Conservation (phyloP, 2,113 vertebrate species). For the Andinoacara biseriatus region DNA sequence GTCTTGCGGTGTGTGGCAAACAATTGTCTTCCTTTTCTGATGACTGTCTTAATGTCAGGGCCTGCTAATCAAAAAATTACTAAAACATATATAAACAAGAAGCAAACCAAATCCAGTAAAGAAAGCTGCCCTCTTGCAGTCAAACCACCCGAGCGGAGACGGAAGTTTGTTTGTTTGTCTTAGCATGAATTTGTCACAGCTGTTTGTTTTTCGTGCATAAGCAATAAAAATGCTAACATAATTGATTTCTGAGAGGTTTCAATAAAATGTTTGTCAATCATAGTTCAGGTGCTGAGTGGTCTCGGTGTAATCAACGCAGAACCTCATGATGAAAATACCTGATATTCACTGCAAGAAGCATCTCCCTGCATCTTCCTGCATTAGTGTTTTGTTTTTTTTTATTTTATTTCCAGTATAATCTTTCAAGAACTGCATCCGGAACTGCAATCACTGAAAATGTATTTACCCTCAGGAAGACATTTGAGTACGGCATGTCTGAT, state of each 20-base stretch:
- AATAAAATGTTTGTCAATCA: constrained; percentile 1
- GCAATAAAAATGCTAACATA: background rate
- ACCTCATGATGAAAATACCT: background rate
- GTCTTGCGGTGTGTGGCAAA: constrained; percentile 13
- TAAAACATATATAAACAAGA: background rate
- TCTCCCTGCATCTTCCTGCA: background rate
- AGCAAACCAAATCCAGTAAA: background rate
- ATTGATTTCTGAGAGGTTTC: constrained; percentile 15
- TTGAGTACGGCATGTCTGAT: background rate
- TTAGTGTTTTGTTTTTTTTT: background rate
- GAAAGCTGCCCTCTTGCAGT: background rate
- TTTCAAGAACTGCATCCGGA: background rate
- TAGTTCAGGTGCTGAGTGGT: constrained; percentile 2
- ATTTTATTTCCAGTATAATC: background rate
- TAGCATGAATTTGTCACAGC: background rate
- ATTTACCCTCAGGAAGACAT: constrained; percentile 4
- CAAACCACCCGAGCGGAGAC: background rate
- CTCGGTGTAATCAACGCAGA: background rate
- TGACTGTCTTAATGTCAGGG: background rate
- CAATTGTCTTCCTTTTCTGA: background rate
- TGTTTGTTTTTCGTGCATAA: background rate
- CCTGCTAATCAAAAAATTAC: background rate
- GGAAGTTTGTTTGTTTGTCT: background rate
- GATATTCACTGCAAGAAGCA: background rate
- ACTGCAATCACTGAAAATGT: constrained; percentile 2